Base-by-base conservation (phyloP, 2,888 invertebrate genomes). In the Hermodice carunculata region DNA sequence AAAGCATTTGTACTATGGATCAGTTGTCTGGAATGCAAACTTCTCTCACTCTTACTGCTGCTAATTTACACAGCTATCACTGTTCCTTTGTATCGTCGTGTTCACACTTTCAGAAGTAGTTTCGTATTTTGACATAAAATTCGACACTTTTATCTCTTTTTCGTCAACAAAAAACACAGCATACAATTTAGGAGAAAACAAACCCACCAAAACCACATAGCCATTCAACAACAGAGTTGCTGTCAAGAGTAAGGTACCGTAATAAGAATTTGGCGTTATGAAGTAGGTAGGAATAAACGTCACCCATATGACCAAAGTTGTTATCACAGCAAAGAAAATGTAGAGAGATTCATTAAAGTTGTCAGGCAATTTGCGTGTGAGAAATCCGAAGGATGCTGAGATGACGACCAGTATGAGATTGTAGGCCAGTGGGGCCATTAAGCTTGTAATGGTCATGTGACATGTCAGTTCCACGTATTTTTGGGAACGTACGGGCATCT, bases 381-480 rank as follows among this genome's bases (percentile, higher is more conserved):
- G 53, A 49, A 56, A 69, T n/a, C 69, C 69, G 52, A 63, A 48
- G 40, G 54, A 19, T 24, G 66, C 60, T 19, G 66, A 69, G 48
- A 64, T 19, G 43, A 60, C 40, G 17, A 69, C 44, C 32, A 67
- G 42, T 34, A 54, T 24, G 43, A 69, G 54, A 62, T 69, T 69
- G 59, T 51, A 64, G 31, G 69, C 68, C 8, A 79, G 69, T 0
- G 79, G 76, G 1, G 74, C 58, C 26, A 79, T 64, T 17, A 80
- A 67, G 29, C 74, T 70, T 5, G 64, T 66, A n/a, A 69, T 51
- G 3, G 75, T 74, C 26, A 77, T 70, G 32, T 70, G 64, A 62
- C 79, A 80, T 51, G 67, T 68, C 49, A 76, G 56, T 57, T 77
- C 78, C 40, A 78, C 78, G 57, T 37, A 58, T 24, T 31, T 31